Evolutionary conservation across 30 jellyfish, hydroid and myxozoan genomes (phyloP).

Genomic region (Clytia hemisphaerica): DNA sequence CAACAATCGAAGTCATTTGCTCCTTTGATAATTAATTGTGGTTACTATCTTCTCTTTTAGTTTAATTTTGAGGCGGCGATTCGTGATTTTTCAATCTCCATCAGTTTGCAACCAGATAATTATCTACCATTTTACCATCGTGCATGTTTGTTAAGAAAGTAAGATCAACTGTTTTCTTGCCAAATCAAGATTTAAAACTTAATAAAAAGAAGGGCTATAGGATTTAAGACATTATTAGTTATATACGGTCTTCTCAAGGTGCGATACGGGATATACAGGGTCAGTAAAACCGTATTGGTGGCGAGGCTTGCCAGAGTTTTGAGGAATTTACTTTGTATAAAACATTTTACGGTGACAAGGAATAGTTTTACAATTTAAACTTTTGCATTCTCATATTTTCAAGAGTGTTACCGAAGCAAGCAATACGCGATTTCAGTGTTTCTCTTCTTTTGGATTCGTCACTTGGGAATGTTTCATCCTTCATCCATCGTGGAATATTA

Average conservation of each 20-base stretch:
- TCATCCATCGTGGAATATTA: conserved; percentile 68
- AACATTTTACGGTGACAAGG: too few relatives aligned
- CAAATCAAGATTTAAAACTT: too few relatives aligned
- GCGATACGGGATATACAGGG: too few relatives aligned
- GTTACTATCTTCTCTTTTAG: conserved; percentile 16
- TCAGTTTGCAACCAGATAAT: conserved; percentile 63
- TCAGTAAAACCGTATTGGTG: too few relatives aligned
- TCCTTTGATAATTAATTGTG: too few relatives aligned
- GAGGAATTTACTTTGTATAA: too few relatives aligned
- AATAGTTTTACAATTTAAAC: background rate
- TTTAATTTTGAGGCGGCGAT: conserved; percentile 46
- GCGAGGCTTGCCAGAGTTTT: too few relatives aligned
- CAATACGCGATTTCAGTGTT: conserved; percentile 76
- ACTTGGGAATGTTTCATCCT: conserved; percentile 40
- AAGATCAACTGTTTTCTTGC: conserved; percentile 14
- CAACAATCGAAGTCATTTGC: too few relatives aligned
- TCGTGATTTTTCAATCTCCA: conserved; percentile 54
- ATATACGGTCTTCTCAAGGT: too few relatives aligned
- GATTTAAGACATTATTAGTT: too few relatives aligned
- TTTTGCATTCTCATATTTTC: background rate
- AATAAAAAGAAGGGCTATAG: too few relatives aligned
- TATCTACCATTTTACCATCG: conserved; percentile 53
- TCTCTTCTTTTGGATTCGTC: conserved; percentile 56
- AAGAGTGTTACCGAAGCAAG: conserved; percentile 45
- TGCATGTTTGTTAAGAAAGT: conserved; percentile 85